Percentiles rank a stretch among this genome's conserved stretches.
phyloP scores from a whole-genome alignment of 2,888 invertebrate species.

The Diachrysia chrysitis region DNA sequence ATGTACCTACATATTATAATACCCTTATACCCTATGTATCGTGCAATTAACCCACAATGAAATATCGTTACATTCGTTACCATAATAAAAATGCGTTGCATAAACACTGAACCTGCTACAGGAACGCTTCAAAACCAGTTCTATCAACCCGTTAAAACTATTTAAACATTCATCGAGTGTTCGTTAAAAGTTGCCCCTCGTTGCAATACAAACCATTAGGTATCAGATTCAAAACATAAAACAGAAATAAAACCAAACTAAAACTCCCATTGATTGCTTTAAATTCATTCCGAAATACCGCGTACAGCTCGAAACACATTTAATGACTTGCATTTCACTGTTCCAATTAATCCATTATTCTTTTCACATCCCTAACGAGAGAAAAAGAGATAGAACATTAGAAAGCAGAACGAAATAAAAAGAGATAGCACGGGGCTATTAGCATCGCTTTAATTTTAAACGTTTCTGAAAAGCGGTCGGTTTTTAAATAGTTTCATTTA shows the following conservation, averaged over 20 bases:
- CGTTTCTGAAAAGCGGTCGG: slow-evolving; percentile 58
- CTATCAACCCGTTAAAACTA: background rate
- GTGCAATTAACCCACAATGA: background rate
- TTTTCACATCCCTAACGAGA: slow-evolving; percentile 58
- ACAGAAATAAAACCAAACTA: slow-evolving; percentile 23
- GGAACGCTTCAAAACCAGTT: background rate
- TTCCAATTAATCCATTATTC: slow-evolving; percentile 66
- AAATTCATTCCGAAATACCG: slow-evolving; percentile 52
- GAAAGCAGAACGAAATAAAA: slow-evolving; percentile 29
- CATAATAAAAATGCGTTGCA: background rate
- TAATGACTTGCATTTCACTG: slow-evolving; percentile 66
- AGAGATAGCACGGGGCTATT: slow-evolving; percentile 52
- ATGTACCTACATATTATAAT: background rate
- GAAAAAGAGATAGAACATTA: slow-evolving; percentile 51
- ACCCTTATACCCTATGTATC: background rate
- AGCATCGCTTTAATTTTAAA: slow-evolving; percentile 63
- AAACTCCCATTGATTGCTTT: slow-evolving; percentile 36
- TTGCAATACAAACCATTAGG: slow-evolving; percentile 10
- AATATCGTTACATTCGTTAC: background rate
- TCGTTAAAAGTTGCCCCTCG: background rate
- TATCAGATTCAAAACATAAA: slow-evolving; percentile 17
- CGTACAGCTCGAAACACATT: slow-evolving; percentile 54
- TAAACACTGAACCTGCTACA: background rate
- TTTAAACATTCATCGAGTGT: background rate
- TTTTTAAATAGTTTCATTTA: slow-evolving; percentile 63